phyloP scores from a whole-genome alignment of 2,888 invertebrate genomes.

The Diarsia rubi region DNA sequence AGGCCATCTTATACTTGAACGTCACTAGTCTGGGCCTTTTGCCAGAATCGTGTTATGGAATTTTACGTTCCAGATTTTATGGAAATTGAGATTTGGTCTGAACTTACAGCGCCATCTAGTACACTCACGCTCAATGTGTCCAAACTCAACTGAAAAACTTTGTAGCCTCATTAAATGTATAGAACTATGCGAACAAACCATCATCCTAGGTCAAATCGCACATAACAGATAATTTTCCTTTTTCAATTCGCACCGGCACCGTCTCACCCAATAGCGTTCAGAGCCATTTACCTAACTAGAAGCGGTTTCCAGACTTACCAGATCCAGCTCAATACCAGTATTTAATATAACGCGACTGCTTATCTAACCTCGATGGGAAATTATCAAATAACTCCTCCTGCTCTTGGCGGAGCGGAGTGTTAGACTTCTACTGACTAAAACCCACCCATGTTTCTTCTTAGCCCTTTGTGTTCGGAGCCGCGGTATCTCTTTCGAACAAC shows the following conservation, averaged over 20 bases:
- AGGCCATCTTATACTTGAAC: conserved; percentile 19
- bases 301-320: neutral
- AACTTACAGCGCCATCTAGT: conserved; percentile 44
- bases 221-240: neutral
- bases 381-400: too few species aligned
- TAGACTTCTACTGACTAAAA: too few species aligned
- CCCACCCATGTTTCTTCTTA: too few species aligned
- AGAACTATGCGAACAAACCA: neutral
- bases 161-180: neutral
- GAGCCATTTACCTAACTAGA: neutral
- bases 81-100: conserved; percentile 3
- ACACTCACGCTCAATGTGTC: neutral
- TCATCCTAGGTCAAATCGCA: neutral
- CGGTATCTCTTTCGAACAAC: too few species aligned
- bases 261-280: neutral
- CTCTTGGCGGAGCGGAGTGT: too few species aligned
- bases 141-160: neutral
- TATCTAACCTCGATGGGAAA: too few species aligned
- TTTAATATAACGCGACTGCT: neutral
- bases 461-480: too few species aligned
- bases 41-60: conserved; percentile 47
- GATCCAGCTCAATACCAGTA: neutral
- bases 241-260: neutral
- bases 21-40: conserved; percentile 51
- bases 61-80: conserved; percentile 18